These are phyloP conservation scores for Pocillopora grandis DNA, from an alignment of 92 coral and sea anemone genomes.

Conservation along the genomic window DNA sequence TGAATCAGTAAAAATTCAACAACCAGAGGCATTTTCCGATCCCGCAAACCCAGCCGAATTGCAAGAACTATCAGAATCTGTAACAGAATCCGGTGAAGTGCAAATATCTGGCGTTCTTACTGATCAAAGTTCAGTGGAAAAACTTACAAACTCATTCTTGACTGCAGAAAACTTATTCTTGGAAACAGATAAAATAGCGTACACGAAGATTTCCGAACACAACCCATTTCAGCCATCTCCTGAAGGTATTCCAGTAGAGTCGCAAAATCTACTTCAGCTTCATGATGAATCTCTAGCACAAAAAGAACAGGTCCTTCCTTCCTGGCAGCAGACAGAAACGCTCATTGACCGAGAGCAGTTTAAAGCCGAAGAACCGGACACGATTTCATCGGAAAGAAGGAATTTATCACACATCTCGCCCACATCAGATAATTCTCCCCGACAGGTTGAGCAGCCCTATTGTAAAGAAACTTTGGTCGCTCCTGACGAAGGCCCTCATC, in stretches of 20 bases:
- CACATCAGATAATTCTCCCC: background rate
- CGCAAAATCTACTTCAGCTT: background rate
- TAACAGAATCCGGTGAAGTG: background rate
- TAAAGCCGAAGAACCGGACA: background rate
- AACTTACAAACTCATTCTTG: conserved; percentile 4
- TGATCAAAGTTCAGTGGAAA: background rate
- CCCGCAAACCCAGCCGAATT: background rate
- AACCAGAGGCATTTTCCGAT: background rate
- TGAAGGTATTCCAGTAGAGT: background rate
- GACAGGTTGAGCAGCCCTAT: background rate
- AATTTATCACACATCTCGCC: background rate
- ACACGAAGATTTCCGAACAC: background rate
- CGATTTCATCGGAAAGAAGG: background rate
- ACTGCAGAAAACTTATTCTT: background rate
- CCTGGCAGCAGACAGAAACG: background rate
- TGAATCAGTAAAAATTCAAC: background rate
- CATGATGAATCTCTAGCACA: background rate
- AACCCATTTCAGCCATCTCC: background rate
- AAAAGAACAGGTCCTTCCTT: background rate
- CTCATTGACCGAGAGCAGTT: background rate
- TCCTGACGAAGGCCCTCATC: background rate
- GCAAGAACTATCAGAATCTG: background rate
- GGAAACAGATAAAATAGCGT: background rate
- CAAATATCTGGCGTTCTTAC: background rate
- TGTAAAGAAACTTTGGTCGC: background rate